phyloP scores from a whole-genome alignment of 2,888 invertebrate species.

The Sthenelais limicola region DNA sequence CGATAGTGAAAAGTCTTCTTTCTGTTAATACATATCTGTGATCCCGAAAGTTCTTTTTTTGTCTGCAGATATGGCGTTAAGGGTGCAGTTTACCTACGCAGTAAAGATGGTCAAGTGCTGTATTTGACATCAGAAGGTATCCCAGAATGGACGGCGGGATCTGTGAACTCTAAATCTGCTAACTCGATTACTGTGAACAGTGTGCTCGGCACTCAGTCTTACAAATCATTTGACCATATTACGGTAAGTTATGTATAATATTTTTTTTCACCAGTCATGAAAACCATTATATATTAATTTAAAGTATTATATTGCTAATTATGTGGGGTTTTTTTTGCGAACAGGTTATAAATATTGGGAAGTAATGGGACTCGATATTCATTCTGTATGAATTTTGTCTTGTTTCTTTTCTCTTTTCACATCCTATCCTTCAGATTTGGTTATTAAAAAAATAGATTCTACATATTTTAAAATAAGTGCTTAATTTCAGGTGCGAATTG shows the following conservation, averaged over 20 bases:
- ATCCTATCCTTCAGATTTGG: too few relatives aligned
- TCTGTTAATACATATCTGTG: too few relatives aligned
- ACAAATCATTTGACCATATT: conserved; percentile 68
- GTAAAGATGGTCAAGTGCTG: conserved; percentile 62
- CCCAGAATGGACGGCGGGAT: conserved; percentile 60
- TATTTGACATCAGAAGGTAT: conserved; percentile 50
- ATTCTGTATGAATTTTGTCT: too few relatives aligned
- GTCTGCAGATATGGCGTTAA: conserved; percentile 68
- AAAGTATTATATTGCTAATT: too few relatives aligned
- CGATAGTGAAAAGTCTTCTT: too few relatives aligned
- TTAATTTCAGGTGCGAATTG: conserved; percentile 57
- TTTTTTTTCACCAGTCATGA: too few relatives aligned
- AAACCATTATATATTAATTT: too few relatives aligned
- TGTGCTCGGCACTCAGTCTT: conserved; percentile 59
- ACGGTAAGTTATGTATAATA: too few relatives aligned
- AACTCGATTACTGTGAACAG: conserved; percentile 58
- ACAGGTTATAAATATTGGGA: too few relatives aligned
- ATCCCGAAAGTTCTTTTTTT: not conserved
- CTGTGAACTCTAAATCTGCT: conserved; percentile 51
- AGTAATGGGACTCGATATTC: too few relatives aligned
- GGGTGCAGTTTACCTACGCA: conserved; percentile 66
- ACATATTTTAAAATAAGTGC: not conserved
- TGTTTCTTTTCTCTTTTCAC: too few relatives aligned
- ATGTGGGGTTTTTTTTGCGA: too few relatives aligned
- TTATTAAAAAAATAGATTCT: not conserved